phyloP scores from a whole-genome alignment of 2,797 vertebrate genomes.

The Gymnothorax reevesii region DNA sequence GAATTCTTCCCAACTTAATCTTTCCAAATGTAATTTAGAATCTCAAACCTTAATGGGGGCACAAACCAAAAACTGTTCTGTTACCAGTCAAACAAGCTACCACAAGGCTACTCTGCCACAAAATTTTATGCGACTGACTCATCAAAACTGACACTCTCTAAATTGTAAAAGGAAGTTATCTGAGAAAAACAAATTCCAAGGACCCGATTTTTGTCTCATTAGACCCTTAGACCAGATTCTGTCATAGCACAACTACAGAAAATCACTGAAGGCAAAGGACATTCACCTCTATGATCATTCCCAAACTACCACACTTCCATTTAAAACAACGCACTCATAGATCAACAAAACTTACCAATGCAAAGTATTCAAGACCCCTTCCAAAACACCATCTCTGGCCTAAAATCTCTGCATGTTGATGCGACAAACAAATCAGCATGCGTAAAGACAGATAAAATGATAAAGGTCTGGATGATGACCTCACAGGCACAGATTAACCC shows the following conservation, averaged over 20 bases:
- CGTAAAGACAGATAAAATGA: not conserved
- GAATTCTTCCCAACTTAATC: too few species aligned
- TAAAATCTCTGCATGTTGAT: not conserved
- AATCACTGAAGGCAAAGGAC: not conserved
- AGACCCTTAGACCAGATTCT: not conserved
- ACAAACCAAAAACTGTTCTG: too few species aligned
- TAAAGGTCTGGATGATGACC: not conserved
- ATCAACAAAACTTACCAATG: not conserved
- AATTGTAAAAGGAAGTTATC: not conserved
- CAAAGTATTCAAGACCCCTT: not conserved
- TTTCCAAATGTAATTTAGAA: too few species aligned
- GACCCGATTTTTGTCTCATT: not conserved
- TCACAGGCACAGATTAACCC: slow-evolving; percentile 7
- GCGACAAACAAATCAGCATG: not conserved
- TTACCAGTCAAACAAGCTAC: too few species aligned
- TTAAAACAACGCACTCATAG: not conserved
- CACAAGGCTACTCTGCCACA: too few species aligned
- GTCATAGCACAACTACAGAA: not conserved
- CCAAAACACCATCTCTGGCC: not conserved
- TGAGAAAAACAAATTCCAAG: not conserved
- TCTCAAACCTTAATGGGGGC: too few species aligned
- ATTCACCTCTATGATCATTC: not conserved
- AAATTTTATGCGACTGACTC: not conserved
- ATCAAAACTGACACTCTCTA: not conserved
- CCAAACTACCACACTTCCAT: not conserved